Conservation (phyloP, 2,888 invertebrate species). For the Tupiocoris notatus region DNA sequence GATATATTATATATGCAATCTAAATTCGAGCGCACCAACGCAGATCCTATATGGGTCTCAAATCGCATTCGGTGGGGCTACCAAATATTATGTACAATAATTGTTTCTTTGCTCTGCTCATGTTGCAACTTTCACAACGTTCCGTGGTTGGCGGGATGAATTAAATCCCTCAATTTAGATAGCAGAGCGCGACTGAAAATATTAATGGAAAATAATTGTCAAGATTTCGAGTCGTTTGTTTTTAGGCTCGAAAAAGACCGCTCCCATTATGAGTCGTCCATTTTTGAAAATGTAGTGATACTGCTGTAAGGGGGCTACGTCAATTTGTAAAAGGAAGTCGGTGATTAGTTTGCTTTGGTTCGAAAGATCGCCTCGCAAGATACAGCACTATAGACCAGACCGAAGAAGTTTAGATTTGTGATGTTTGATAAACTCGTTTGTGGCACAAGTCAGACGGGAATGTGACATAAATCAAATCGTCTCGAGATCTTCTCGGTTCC, state of each 20-base stretch:
- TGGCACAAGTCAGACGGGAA: constrained; percentile 38
- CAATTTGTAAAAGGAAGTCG: constrained; percentile 36
- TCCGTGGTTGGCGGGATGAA: too few relatives aligned
- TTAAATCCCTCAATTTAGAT: too few relatives aligned
- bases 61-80: too few relatives aligned
- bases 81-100: too few relatives aligned
- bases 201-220: constrained; percentile 39
- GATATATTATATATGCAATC: too few relatives aligned
- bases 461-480: constrained; percentile 40
- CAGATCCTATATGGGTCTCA: too few relatives aligned
- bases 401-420: constrained; percentile 29
- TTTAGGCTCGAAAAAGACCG: not conserved
- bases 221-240: constrained; percentile 4
- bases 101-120: too few relatives aligned
- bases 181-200: not conserved
- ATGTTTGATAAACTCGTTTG: constrained; percentile 25
- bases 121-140: too few relatives aligned
- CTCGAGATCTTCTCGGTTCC: constrained; percentile 16
- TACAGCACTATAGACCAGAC: constrained; percentile 17
- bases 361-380: constrained; percentile 4
- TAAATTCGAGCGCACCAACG: too few relatives aligned
- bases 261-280: not conserved
- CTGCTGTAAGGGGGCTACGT: constrained; percentile 21
- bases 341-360: constrained; percentile 29
- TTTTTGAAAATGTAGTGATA: constrained; percentile 20